Percentiles rank a stretch among this genome's conserved stretches.
phyloP scores from a whole-genome alignment of 2,113 vertebrate genomes.

The Onychostoma macrolepis region DNA sequence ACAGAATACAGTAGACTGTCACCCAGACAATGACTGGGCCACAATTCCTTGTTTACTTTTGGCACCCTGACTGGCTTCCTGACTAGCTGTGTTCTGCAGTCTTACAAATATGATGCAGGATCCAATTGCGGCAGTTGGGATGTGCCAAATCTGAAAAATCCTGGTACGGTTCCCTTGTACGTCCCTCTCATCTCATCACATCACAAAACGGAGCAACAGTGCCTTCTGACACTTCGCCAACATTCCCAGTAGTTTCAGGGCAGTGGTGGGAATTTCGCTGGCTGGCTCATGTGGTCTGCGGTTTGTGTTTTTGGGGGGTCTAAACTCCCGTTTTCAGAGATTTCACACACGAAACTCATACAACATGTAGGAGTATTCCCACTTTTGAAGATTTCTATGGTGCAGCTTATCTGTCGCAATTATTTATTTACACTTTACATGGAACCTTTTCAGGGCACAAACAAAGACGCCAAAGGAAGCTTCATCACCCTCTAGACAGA shows the following conservation, averaged over 20 bases:
- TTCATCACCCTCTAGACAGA: not conserved
- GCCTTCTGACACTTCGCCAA: not conserved
- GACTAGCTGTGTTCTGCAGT: constrained; percentile 65
- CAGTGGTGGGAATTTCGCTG: constrained; percentile 10
- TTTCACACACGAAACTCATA: constrained; percentile 61
- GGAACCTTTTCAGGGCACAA: not conserved
- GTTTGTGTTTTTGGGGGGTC: constrained; percentile 56
- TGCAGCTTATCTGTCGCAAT: not conserved
- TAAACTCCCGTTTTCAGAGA: constrained; percentile 68
- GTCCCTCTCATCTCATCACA: constrained; percentile 8
- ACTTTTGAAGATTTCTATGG: constrained; percentile 25
- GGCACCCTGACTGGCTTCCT: constrained; percentile 76
- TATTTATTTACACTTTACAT: not conserved
- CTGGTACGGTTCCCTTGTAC: constrained; percentile 39
- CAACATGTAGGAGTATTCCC: constrained; percentile 55
- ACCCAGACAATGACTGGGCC: constrained; percentile 72
- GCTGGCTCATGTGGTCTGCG: constrained; percentile 20
- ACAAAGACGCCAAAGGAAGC: constrained; percentile 10
- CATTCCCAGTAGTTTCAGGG: constrained; percentile 24
- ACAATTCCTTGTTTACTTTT: constrained; percentile 74
- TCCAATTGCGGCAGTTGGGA: constrained; percentile 34
- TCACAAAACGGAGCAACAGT: not conserved
- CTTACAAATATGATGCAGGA: constrained; percentile 19
- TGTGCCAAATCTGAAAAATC: constrained; percentile 56
- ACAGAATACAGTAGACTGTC: constrained; percentile 80